A percentile compares a stretch with the other conserved stretches of the same genome.
Evolutionary conservation across 2,888 invertebrate genomes (phyloP).

Genomic region (Tiliacea citrago): DNA sequence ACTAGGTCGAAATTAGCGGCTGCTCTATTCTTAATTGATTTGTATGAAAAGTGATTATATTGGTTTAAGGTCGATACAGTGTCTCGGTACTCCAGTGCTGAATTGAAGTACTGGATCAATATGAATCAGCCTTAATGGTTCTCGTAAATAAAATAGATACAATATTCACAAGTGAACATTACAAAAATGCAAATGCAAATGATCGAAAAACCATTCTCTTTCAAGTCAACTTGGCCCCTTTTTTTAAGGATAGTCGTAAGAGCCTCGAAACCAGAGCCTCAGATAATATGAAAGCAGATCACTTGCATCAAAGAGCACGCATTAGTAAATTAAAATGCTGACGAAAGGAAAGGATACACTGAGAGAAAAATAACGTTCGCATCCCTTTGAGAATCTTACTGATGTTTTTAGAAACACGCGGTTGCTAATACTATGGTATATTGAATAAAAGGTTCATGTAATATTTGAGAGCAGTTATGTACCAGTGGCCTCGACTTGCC

Average conservation of each 20-base stretch:
- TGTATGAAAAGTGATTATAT: background rate
- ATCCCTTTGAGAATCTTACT: slow-evolving; percentile 37
- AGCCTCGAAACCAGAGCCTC: slow-evolving; percentile 19
- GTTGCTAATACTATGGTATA: background rate
- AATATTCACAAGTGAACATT: background rate
- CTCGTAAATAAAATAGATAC: background rate
- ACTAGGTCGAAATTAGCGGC: background rate
- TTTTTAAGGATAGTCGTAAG: slow-evolving; percentile 5
- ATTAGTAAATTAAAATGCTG: slow-evolving; percentile 61
- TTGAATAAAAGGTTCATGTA: background rate
- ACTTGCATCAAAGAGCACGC: slow-evolving; percentile 48
- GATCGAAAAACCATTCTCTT: slow-evolving; percentile 1
- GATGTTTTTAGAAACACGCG: too few species aligned
- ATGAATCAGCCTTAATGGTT: background rate
- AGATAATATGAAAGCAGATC: slow-evolving; percentile 39
- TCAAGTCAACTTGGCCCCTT: slow-evolving; percentile 11
- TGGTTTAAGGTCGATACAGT: background rate
- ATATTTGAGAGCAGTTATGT: background rate
- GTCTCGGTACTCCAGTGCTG: background rate
- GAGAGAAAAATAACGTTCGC: slow-evolving; percentile 40
- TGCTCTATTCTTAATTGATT: background rate
- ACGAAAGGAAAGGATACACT: slow-evolving; percentile 31
- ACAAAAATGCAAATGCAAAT: too few species aligned
- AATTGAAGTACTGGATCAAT: background rate
- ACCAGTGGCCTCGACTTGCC: too few species aligned